Base-by-base conservation (phyloP, 2,888 invertebrate species). In the Apotomis capreana region DNA sequence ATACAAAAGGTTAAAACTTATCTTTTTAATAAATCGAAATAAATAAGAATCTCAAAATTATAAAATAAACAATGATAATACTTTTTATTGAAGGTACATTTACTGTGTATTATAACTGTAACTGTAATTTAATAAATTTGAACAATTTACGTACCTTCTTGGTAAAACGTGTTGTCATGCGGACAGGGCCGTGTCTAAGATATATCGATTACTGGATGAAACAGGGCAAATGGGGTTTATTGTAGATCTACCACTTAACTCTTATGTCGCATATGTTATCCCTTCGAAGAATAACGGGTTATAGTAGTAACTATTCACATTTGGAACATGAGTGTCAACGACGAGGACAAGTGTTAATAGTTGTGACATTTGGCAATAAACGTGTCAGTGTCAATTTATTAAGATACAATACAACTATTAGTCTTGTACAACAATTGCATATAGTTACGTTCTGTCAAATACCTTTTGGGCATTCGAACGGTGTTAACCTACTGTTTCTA, bases 11-110 rank as follows among this genome's bases (percentile, higher is more conserved):
- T 1, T 15, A 15, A 15, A 9, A 15, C 5, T 60, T 60, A 12
- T 5, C 26, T 46, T 9, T 60, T 1, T 9, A 46, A 15, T 3
- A 10, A 15, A 2, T 26, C 26, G 1, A 60, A 60, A 10, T 6
- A 6, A 26, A 63, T 15, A 15, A 8, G 57, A 57, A 58, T 70
- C 63, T 59, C 64, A 64, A 64, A 70, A 59, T 70, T 59, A 59
- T n/a, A n/a, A 5, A 40, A 9, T 60, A 49, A 59, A 51, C 58
- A 10, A 46, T 55, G 70, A 49, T 26, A 55, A 65, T 49, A 65
- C 64, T 65, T 60, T 60, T 65, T 70, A 37, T 37, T 15, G 8
- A 46, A n/a, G 58, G 12, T 6, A 36, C 36, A 26, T 36, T 9
- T 26, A 12, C 10, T 4, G 4, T 3, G 26, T 9, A 26, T 26